Conservation (phyloP, 2,113 vertebrate genomes). For the Cnemophilus loriae region DNA sequence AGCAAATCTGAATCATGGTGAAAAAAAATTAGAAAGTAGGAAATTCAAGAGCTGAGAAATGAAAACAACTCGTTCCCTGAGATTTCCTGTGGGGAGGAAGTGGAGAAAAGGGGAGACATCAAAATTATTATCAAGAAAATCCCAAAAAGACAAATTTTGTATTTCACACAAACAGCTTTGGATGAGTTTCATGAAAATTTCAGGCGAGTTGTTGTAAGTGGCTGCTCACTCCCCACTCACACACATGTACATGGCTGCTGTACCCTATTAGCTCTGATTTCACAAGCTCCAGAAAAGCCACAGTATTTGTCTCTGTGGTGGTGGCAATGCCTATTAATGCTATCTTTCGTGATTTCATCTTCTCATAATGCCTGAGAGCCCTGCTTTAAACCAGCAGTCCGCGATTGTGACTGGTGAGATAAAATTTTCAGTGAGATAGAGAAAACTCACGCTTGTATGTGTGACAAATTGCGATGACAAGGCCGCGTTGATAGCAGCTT, state of each 20-base stretch:
- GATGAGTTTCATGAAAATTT: neutral
- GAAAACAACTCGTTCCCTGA: neutral
- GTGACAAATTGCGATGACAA: conserved; percentile 65
- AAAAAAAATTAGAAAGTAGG: neutral
- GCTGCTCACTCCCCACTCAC: neutral
- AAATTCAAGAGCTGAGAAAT: neutral
- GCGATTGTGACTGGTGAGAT: conserved; percentile 52
- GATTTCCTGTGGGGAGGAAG: neutral
- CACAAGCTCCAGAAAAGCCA: neutral
- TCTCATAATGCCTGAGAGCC: conserved; percentile 41
- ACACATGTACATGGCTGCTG: neutral
- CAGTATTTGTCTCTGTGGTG: neutral
- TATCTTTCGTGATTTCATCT: conserved; percentile 62
- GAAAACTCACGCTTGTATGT: neutral
- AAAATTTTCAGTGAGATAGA: conserved; percentile 50
- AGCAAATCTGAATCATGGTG: neutral
- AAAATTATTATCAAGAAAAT: neutral
- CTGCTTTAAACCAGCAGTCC: conserved; percentile 27
- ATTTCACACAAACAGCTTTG: neutral
- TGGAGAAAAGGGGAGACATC: neutral
- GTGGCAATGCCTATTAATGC: conserved; percentile 41
- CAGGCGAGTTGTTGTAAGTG: neutral
- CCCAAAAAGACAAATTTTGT: neutral
- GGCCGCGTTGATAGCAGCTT: conserved; percentile 61
- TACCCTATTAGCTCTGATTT: neutral